Conservation (phyloP, 2,113 vertebrate species). For the Hyaena hyaena region DNA sequence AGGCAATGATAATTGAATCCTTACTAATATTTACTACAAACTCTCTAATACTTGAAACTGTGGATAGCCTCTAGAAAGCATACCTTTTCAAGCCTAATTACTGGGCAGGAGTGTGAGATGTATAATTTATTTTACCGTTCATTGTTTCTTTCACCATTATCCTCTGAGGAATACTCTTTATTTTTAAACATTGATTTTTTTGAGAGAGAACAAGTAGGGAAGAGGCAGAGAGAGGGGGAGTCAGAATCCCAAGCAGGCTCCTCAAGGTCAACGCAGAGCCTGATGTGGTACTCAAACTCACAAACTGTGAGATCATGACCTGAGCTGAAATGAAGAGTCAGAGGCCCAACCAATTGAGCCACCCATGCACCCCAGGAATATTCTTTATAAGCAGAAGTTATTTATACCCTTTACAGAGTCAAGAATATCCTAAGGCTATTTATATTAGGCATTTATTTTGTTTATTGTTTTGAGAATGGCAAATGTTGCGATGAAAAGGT, state of each 20-base stretch:
- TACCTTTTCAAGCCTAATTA: conserved; percentile 36
- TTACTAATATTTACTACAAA: not conserved
- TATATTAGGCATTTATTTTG: not conserved
- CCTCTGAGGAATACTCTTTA: not conserved
- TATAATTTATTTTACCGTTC: conserved; percentile 46
- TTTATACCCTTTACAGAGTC: not conserved
- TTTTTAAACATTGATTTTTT: not conserved
- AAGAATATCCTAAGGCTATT: not conserved
- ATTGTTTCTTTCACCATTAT: conserved; percentile 38
- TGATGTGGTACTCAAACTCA: not conserved
- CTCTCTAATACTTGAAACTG: not conserved
- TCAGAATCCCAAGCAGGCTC: not conserved
- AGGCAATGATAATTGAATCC: not conserved
- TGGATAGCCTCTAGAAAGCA: not conserved
- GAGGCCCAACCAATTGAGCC: not conserved
- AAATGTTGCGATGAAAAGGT: conserved; percentile 36
- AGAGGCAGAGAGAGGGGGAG: not conserved
- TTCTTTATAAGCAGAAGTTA: conserved; percentile 43
- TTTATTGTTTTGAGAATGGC: conserved; percentile 60
- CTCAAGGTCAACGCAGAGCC: not conserved
- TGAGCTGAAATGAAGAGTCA: not conserved
- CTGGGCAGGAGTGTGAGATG: not conserved
- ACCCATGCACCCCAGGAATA: not conserved
- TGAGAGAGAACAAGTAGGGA: not conserved
- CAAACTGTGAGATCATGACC: not conserved